Evolutionary conservation across 2,113 vertebrate genomes (phyloP), one percentile per base, ranked within the genome.

Genomic region (Formicarius rufipectus): DNA sequence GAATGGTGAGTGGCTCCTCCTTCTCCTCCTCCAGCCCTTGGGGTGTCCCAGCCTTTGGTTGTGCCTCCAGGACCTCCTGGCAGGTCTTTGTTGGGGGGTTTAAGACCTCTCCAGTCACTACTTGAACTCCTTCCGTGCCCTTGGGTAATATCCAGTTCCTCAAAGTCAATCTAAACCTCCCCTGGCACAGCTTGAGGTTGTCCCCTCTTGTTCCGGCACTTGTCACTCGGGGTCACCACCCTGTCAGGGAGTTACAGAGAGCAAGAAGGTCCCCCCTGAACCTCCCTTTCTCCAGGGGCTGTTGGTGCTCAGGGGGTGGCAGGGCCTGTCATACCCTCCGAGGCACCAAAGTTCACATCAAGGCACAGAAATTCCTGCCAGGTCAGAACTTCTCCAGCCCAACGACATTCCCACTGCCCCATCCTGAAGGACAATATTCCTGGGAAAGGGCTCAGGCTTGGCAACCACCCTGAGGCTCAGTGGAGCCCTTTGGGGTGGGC

Each of bases 1-100:
- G 97, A 99, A 99, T 40, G 99, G 99, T 99, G 98, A 74, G 92
- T 45, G 52, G n/a, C 60, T 52, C 6, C 31, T 30, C 37, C 44
- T 47, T 8, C 60, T 52, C 6, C 31, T 30, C 37, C 44, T 47
- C 9, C 5, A 3, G 17, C 59, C n/a, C 25, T n/a, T 4, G 52
- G 24, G 2, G 28, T 28, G 11, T 35, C 39, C 14, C 37, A 1
- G 30, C 20, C 40, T 47, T 17, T 18, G 7, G 22, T 9, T 19
- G 6, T 24, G 53, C n/a, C 35, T 44, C 58, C 22, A 5, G 37
- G 9, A 18, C 23, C 24, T 33, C 50, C 45, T 31, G 7, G 10
- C 1, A 0, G 3, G 20, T 35, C 30, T 25, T 13, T 62, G 55
- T 9, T 1, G 0, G 2, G 3, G 52, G 9, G 15, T 50, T 49